Evolutionary conservation across 1,140 invertebrate genomes (phyloP).

Genomic region (Hestina assimilis): DNA sequence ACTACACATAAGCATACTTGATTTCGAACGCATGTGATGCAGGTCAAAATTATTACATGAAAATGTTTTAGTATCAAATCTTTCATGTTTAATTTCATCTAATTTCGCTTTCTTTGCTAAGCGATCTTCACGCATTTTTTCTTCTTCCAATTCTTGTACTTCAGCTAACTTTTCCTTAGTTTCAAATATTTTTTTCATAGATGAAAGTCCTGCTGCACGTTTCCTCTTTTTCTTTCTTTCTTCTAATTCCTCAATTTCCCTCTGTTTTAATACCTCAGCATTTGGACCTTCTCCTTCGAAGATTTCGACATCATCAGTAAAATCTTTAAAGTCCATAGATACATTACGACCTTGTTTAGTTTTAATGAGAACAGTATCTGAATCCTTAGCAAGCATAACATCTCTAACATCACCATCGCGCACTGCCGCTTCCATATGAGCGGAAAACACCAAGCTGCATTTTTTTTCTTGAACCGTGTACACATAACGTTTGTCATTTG

Average conservation of each 20-base stretch:
- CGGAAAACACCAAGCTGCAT: slow-evolving; percentile 87
- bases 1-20: slow-evolving; percentile 71
- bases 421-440: slow-evolving; percentile 86
- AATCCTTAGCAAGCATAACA: slow-evolving; percentile 86
- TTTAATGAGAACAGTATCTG: slow-evolving; percentile 85
- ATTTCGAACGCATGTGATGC: slow-evolving; percentile 71
- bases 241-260: slow-evolving; percentile 80
- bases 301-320: slow-evolving; percentile 80
- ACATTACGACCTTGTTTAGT: slow-evolving; percentile 85
- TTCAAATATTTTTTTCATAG: slow-evolving; percentile 87
- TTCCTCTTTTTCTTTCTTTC: slow-evolving; percentile 81
- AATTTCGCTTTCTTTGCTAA: slow-evolving; percentile 74
- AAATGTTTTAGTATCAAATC: slow-evolving; percentile 58
- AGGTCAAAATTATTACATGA: slow-evolving; percentile 59
- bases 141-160: slow-evolving; percentile 73
- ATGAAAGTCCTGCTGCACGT: slow-evolving; percentile 78
- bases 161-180: slow-evolving; percentile 85
- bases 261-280: slow-evolving; percentile 80
- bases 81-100: slow-evolving; percentile 69
- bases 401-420: slow-evolving; percentile 87
- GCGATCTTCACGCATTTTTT: slow-evolving; percentile 64
- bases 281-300: slow-evolving; percentile 83
- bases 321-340: slow-evolving; percentile 83
- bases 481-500: slow-evolving; percentile 82
- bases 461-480: slow-evolving; percentile 86